These are phyloP conservation scores for Sigmodon hispidus DNA, from an alignment of 2,113 vertebrate genomes.

Conservation along the genomic window DNA sequence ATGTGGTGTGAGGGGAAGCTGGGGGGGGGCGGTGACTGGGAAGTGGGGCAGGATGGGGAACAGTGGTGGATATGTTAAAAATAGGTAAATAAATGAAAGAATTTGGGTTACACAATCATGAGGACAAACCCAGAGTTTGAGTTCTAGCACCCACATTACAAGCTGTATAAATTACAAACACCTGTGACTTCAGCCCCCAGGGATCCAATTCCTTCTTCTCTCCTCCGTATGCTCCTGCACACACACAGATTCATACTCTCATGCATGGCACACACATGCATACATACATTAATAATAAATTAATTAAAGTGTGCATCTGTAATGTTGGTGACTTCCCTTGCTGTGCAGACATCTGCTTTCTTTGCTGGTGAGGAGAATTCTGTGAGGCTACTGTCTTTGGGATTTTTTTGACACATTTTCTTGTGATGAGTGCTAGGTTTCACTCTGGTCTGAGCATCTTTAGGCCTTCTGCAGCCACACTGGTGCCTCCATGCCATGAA, in stretches of 20 bases:
- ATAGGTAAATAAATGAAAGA: too few species aligned
- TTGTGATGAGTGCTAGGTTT: neutral
- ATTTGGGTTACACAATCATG: too few species aligned
- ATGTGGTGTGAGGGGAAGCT: too few species aligned
- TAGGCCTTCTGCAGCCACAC: neutral
- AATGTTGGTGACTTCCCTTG: neutral
- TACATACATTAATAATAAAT: neutral
- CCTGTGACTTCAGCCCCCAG: neutral
- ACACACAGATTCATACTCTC: neutral
- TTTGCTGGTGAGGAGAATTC: neutral
- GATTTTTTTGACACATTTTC: neutral
- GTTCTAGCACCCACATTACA: neutral
- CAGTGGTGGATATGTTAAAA: too few species aligned
- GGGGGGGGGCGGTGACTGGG: too few species aligned
- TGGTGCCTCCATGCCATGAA: neutral
- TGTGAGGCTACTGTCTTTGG: neutral
- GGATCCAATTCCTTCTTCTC: neutral
- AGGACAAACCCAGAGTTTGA: neutral
- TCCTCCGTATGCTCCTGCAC: too few species aligned
- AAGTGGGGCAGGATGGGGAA: too few species aligned
- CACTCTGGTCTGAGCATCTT: neutral
- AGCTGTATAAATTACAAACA: too few species aligned
- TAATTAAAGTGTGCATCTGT: neutral
- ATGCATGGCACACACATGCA: neutral
- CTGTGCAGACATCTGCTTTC: neutral